Conservation (phyloP, 2,113 vertebrate species). For the Chlorodrepanis virens region DNA sequence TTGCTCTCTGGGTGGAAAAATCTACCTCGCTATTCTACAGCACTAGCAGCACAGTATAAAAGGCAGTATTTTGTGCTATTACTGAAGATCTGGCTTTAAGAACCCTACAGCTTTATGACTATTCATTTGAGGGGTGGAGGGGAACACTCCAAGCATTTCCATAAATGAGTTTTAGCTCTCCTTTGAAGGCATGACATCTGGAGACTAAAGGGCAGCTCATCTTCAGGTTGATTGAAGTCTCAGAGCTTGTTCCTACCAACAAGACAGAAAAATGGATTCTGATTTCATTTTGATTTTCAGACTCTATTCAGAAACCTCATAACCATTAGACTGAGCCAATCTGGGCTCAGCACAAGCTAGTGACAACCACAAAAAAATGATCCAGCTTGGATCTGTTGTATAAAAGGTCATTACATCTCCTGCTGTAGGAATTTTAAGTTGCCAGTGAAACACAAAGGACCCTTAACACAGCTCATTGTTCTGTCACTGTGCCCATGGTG, state of each 20-base stretch:
- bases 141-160: neutral
- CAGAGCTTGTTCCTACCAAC: neutral
- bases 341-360: neutral
- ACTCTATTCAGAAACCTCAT: neutral
- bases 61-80: neutral
- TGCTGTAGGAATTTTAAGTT: neutral
- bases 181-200: neutral
- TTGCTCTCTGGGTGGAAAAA: conserved; percentile 29
- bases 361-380: neutral
- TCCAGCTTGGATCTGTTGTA: neutral
- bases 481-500: neutral
- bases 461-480: neutral
- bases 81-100: neutral
- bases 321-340: neutral
- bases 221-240: neutral
- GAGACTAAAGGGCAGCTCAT: neutral
- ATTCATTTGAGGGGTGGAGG: neutral
- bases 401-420: neutral
- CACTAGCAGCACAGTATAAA: neutral
- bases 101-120: neutral
- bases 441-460: neutral
- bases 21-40: neutral
- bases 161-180: conserved; percentile 8
- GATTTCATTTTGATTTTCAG: neutral
- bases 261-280: neutral